phyloP scores from a whole-genome alignment of 2,888 invertebrate species.

The Limnephilus rhombicus region DNA sequence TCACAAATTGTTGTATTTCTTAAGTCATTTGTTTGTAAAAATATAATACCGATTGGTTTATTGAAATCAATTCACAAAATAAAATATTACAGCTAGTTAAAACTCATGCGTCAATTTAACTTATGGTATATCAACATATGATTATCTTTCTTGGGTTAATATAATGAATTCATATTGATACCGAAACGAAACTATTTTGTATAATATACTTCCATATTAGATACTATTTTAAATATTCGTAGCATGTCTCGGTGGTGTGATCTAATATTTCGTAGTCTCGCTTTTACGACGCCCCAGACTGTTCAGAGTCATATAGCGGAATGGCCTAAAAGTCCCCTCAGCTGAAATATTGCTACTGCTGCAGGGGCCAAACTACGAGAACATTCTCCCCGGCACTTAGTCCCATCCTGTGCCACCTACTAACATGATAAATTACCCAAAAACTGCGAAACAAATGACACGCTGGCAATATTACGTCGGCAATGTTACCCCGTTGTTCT shows the following conservation, averaged over 20 bases:
- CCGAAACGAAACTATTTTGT: neutral
- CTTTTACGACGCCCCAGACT: neutral
- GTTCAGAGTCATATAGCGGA: neutral
- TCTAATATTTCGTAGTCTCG: neutral
- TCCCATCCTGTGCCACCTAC: neutral
- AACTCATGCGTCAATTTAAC: too few relatives aligned
- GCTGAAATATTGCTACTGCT: neutral
- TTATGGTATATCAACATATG: too few relatives aligned
- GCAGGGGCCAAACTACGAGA: neutral
- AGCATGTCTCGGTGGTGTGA: neutral
- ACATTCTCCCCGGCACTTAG: neutral
- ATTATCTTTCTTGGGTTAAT: too few relatives aligned
- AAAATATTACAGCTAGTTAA: too few relatives aligned
- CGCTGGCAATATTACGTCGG: neutral
- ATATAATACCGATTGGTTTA: too few relatives aligned
- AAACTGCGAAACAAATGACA: constrained; percentile 20
- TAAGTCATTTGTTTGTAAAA: too few relatives aligned
- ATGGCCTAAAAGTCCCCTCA: neutral
- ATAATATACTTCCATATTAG: neutral
- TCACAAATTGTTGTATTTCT: too few relatives aligned
- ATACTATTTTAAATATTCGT: neutral
- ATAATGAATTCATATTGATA: neutral
- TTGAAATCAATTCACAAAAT: too few relatives aligned
- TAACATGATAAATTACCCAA: constrained; percentile 19
- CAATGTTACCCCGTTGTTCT: neutral